Percentiles rank a stretch among this genome's conserved stretches.
phyloP scores from a whole-genome alignment of 2,797 vertebrate genomes.

The Ctenosaura bakeri region DNA sequence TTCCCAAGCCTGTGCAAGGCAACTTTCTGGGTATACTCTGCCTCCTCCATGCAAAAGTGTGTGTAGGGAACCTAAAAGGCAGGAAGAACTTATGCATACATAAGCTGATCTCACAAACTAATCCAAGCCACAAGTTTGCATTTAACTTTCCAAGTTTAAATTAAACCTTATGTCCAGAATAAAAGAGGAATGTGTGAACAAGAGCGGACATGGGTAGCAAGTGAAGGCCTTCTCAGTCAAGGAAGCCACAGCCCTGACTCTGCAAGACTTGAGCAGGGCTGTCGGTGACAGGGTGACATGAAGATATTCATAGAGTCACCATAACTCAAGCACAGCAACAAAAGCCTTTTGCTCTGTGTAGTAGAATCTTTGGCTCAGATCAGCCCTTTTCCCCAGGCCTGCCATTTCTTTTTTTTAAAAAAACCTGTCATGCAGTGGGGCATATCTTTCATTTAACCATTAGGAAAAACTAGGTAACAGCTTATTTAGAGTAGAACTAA shows the following conservation, averaged over 20 bases:
- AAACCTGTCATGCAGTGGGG: not conserved
- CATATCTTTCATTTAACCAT: not conserved
- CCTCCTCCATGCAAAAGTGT: too few relatives aligned
- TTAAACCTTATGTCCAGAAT: too few relatives aligned
- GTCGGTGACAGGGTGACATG: too few relatives aligned
- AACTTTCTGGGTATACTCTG: too few relatives aligned
- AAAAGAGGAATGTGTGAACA: not conserved
- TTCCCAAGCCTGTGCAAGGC: too few relatives aligned
- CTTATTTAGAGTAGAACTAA: not conserved
- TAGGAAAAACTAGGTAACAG: not conserved
- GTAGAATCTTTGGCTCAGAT: not conserved
- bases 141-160: not conserved
- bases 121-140: not conserved
- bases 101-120: not conserved
- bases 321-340: too few relatives aligned
- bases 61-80: too few relatives aligned
- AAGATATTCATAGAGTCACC: too few relatives aligned
- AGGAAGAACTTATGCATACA: not conserved
- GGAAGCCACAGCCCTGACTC: too few relatives aligned
- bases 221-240: too few relatives aligned
- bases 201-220: not conserved
- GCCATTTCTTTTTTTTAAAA: constrained; percentile 3
- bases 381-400: not conserved
- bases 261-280: too few relatives aligned
- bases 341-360: too few relatives aligned